Conservation (phyloP, 2,797 vertebrate species). For the Threskiornis aethiopicus region DNA sequence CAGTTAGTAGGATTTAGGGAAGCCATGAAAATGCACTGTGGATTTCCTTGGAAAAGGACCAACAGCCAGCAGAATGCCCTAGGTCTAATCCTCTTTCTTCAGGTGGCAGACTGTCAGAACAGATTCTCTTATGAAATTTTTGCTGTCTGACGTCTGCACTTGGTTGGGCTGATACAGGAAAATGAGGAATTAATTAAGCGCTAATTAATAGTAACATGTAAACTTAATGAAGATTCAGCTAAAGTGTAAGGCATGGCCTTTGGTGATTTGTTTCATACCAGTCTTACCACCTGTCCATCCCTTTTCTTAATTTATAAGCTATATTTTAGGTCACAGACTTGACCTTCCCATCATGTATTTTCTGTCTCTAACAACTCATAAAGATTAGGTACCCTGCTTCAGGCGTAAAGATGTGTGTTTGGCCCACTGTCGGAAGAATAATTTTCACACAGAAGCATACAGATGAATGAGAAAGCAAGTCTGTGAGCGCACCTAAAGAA, state of each 20-base stretch:
- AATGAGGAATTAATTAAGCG: background rate
- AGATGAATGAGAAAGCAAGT: background rate
- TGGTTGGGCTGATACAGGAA: background rate
- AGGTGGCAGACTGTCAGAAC: background rate
- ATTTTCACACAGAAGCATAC: background rate
- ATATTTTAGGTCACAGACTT: background rate
- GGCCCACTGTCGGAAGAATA: background rate
- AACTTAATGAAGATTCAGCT: background rate
- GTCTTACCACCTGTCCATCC: background rate
- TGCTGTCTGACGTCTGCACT: background rate
- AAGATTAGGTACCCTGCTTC: background rate
- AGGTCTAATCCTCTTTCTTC: background rate
- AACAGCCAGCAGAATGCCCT: background rate
- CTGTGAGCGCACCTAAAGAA: background rate
- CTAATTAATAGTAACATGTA: background rate
- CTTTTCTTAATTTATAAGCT: background rate
- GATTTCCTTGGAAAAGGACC: background rate
- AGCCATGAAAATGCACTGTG: background rate
- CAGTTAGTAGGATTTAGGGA: background rate
- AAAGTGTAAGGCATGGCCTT: background rate
- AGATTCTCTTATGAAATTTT: background rate
- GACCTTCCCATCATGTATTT: background rate
- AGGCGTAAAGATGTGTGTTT: background rate
- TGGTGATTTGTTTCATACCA: background rate
- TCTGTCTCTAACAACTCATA: background rate